These are phyloP conservation scores for Oceanodroma tethys DNA, from an alignment of 2,113 vertebrate genomes.

Conservation along the genomic window DNA sequence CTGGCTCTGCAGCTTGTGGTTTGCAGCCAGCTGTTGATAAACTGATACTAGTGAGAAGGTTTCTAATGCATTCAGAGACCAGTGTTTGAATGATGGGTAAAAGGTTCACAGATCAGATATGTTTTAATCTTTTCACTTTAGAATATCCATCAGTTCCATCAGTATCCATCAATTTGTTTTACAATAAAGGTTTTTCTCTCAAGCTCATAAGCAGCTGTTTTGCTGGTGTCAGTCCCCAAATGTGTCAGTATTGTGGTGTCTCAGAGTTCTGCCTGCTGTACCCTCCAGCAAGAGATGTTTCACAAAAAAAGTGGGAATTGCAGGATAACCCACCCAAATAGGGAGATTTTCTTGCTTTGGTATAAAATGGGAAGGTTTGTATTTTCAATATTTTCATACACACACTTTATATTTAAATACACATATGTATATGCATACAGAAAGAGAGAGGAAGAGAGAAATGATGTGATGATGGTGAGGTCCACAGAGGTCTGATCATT, in stretches of 20 bases:
- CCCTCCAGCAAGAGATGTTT: neutral
- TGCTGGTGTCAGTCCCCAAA: neutral
- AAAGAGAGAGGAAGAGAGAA: neutral
- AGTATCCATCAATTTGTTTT: neutral
- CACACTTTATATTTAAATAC: neutral
- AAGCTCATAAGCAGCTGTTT: neutral
- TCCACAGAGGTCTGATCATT: neutral
- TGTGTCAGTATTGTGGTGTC: rapidly evolving
- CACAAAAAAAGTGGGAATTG: neutral
- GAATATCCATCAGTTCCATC: neutral
- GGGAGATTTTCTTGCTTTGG: neutral
- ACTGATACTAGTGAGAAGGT: neutral
- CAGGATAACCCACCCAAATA: neutral
- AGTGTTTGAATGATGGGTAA: neutral
- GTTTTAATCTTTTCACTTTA: neutral
- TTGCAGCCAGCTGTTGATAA: neutral
- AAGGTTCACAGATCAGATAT: neutral
- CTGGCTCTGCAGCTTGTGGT: neutral
- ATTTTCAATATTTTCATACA: neutral
- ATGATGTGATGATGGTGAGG: neutral
- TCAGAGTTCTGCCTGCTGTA: neutral
- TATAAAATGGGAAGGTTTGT: neutral
- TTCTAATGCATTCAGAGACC: neutral
- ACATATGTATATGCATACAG: neutral
- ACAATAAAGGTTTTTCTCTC: neutral